These are phyloP conservation scores for Eolophus roseicapilla DNA, from an alignment of 2,113 vertebrate genomes.

Conservation along the genomic window DNA sequence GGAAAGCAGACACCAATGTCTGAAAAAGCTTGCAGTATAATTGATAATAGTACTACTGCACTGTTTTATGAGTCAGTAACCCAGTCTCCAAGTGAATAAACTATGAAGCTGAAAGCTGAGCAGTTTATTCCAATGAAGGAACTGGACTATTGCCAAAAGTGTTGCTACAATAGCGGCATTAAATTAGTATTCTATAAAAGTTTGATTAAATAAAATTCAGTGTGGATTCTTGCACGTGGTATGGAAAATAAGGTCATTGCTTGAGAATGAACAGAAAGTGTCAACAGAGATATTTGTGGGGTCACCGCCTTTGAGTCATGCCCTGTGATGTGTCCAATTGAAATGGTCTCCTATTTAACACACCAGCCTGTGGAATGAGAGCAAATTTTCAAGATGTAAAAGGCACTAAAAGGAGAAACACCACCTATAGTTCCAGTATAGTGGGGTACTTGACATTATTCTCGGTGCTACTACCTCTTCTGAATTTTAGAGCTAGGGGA, in stretches of 20 bases:
- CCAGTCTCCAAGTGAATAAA: background rate
- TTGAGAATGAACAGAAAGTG: background rate
- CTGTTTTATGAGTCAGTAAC: slow-evolving; percentile 16
- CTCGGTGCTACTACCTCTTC: background rate
- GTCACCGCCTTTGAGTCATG: fast-evolving
- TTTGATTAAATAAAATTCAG: background rate
- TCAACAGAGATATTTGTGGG: fast-evolving
- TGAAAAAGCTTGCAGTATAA: slow-evolving; percentile 21
- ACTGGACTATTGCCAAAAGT: background rate
- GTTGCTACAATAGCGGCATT: background rate
- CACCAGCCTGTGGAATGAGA: background rate
- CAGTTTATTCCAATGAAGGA: background rate
- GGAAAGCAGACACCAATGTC: background rate
- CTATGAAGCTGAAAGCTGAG: background rate
- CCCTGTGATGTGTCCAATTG: fast-evolving
- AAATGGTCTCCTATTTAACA: background rate
- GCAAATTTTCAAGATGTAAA: background rate
- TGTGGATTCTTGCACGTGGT: background rate
- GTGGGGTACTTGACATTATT: background rate
- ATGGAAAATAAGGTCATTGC: fast-evolving
- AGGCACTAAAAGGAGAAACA: background rate
- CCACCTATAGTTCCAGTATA: background rate
- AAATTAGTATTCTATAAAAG: background rate
- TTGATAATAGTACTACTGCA: background rate
- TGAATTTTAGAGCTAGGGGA: background rate